Evolutionary conservation across 2,888 invertebrate genomes (phyloP), one percentile per base, ranked within the genome.

Genomic region (Sinhomidia bicolor): DNA sequence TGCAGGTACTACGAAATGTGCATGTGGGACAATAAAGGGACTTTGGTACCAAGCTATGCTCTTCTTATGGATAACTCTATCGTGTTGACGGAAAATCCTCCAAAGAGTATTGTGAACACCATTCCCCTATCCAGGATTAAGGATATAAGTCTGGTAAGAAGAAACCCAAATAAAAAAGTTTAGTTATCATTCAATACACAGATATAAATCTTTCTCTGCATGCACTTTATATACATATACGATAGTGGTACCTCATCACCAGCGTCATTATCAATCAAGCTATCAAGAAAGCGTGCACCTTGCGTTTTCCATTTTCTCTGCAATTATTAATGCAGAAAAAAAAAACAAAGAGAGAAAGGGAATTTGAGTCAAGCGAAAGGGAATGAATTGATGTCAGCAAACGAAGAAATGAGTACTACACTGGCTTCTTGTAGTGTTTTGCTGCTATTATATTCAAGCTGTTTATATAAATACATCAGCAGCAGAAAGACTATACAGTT

Each of bases 1-100:
- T 85, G 32, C 84, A 92, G 92, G 41, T 92, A 92, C 65, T 92
- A 92, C 62, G 92, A 92, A 86, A 90, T 89, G 60, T 92, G 92
- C 71, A 92, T 92, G 57, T 76, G 91, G 74, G 92, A 92, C 60
- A 85, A 80, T 47, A 91, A 91, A 71, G 92, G 92, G 10, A 85
- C 89, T 6, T 81, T 91, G 14, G 57, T 89, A 1, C 90, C 91
- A 29, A 78, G 88, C 29, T 89, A 91, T 65, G 88, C 91, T 32
- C 88, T 90, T 51, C 68, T 90, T 51, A 91, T 90, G 79, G 89
- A 91, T 29, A 89, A 89, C 29, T 90, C 89, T 1, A 76, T 92
- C 23, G 78, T 91, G 29, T 80, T 92, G 60, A 92, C 92, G 6
- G 91, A 91, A 82, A 92, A 91, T 89, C 91, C 92, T 26, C 92